These are phyloP conservation scores for Bolinopsis microptera DNA, from an alignment of 37 sponge, comb jelly and placozoan genomes.

Conservation along the genomic window DNA sequence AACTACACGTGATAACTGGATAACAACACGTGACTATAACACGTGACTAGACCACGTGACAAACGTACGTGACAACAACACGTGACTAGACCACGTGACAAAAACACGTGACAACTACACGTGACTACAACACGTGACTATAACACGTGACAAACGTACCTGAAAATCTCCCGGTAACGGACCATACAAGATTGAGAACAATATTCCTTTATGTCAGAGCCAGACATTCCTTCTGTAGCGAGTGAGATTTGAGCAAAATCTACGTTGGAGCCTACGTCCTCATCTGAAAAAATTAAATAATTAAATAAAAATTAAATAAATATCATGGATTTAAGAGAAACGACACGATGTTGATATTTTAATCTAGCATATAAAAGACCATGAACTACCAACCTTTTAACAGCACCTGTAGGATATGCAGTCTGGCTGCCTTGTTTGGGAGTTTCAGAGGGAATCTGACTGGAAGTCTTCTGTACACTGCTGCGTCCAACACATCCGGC, in stretches of 20 bases:
- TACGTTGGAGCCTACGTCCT: not conserved
- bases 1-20: no score
- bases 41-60: no score
- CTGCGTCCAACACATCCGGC: conserved; percentile 11
- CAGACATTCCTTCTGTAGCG: conserved; percentile 28
- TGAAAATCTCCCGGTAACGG: conserved; percentile 27
- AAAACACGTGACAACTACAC: no score
- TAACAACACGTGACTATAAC: no score
- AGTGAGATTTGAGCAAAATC: not conserved
- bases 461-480: not conserved
- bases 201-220: conserved; percentile 19
- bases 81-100: no score
- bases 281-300: not conserved
- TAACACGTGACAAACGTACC: no score
- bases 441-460: not conserved
- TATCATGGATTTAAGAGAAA: no score
- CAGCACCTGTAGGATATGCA: not conserved
- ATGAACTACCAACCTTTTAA: conserved; percentile 7
- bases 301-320: no score
- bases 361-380: no score
- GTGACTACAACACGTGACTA: no score
- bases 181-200: conserved; percentile 43
- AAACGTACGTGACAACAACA: no score
- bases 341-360: no score
- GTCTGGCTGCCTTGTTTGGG: not conserved